Conservation (phyloP, 2,888 invertebrate species). For the Chymomyza amoena region DNA sequence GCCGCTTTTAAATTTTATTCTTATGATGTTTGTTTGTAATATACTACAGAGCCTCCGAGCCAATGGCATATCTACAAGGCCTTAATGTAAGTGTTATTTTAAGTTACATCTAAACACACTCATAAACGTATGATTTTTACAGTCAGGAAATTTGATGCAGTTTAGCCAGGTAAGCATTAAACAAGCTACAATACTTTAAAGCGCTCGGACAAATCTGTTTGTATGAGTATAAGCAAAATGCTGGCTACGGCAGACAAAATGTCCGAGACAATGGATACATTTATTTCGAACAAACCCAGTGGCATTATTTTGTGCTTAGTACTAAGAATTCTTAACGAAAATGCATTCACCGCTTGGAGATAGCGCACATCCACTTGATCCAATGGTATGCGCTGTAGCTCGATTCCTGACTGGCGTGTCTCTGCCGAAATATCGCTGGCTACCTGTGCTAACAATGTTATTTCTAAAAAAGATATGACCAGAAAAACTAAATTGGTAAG, state of each 20-base stretch:
- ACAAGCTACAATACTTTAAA: slow-evolving; percentile 46
- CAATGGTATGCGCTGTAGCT: slow-evolving; percentile 64
- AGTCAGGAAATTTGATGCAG: slow-evolving; percentile 75
- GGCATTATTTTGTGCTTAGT: slow-evolving; percentile 69
- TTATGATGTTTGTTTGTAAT: background rate
- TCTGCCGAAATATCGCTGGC: slow-evolving; percentile 51
- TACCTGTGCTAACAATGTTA: slow-evolving; percentile 57
- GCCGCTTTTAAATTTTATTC: background rate
- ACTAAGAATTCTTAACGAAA: slow-evolving; percentile 60
- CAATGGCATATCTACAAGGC: slow-evolving; percentile 69
- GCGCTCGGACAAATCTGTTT: slow-evolving; percentile 74
- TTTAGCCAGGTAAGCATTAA: slow-evolving; percentile 70
- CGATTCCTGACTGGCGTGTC: slow-evolving; percentile 57
- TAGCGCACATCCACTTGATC: slow-evolving; percentile 67
- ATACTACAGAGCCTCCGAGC: slow-evolving; percentile 48
- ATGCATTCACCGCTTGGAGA: slow-evolving; percentile 64
- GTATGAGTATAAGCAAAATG: slow-evolving; percentile 75
- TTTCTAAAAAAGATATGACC: slow-evolving; percentile 66
- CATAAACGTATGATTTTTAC: slow-evolving; percentile 20
- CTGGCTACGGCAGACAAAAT: slow-evolving; percentile 71
- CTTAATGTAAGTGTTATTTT: slow-evolving; percentile 61
- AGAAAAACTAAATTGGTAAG: slow-evolving; percentile 70
- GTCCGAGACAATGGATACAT: slow-evolving; percentile 61
- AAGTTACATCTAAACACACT: background rate
- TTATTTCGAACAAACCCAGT: slow-evolving; percentile 67